A percentile compares a stretch with the other conserved stretches of the same genome.
Evolutionary conservation across 1,140 invertebrate species (phyloP).

Genomic region (Papilio aristodemus): DNA sequence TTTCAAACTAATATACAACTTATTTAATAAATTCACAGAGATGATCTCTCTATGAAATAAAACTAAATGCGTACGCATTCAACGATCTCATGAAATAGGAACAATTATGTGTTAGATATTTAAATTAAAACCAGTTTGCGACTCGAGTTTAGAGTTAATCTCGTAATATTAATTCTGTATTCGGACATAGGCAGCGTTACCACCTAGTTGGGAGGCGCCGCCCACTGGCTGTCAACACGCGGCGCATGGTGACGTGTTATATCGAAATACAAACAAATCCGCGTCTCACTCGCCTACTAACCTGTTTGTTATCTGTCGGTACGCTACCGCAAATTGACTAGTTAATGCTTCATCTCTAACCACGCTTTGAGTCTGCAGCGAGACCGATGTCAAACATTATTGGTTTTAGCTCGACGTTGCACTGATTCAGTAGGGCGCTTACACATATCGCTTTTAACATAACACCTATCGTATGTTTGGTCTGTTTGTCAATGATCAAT

Average conservation of each 20-base stretch:
- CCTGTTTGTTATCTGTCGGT: constrained; percentile 39
- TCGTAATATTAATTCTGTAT: constrained; percentile 29
- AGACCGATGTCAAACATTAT: constrained; percentile 24
- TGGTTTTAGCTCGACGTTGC: neutral
- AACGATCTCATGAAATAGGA: constrained; percentile 14
- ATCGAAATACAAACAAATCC: neutral
- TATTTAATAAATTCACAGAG: no score
- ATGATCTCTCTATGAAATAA: neutral
- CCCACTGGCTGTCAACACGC: neutral
- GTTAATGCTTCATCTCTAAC: constrained; percentile 26
- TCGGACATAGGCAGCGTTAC: constrained; percentile 21
- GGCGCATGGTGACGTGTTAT: neutral
- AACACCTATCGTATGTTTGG: neutral
- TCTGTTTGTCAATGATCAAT: neutral
- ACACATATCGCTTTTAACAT: constrained; percentile 16
- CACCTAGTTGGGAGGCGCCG: constrained; percentile 23
- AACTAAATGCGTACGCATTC: neutral
- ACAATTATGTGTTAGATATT: constrained; percentile 14
- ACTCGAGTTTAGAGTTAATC: constrained; percentile 20
- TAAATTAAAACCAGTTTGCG: constrained; percentile 14
- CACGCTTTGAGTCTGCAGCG: constrained; percentile 12
- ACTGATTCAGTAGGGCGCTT: neutral
- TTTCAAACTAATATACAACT: no score
- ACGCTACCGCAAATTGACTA: constrained; percentile 49
- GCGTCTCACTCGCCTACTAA: constrained; percentile 38